These are phyloP conservation scores for Microdon myrmicae DNA, from an alignment of 2,888 invertebrate genomes.

Conservation along the genomic window DNA sequence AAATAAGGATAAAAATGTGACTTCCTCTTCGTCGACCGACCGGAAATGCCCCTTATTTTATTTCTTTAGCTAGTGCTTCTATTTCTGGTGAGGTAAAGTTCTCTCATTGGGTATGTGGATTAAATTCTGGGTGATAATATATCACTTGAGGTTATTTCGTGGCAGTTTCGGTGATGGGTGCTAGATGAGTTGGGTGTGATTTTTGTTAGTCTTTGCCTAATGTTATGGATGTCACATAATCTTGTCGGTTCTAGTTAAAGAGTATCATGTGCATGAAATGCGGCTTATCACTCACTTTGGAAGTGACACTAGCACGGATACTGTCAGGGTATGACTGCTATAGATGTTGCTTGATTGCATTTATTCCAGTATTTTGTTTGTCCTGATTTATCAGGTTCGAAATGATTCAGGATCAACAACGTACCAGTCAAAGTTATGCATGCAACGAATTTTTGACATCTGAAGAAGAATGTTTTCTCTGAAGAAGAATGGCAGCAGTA, in stretches of 20 bases:
- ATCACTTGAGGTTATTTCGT: slow-evolving; percentile 36
- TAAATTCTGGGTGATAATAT: slow-evolving; percentile 33
- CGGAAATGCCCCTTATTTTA: slow-evolving; percentile 32
- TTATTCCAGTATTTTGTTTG: background rate
- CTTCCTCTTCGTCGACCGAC: slow-evolving; percentile 19
- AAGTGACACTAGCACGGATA: slow-evolving; percentile 21
- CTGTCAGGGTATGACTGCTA: background rate
- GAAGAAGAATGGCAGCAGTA: no score
- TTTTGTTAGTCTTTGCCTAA: slow-evolving; percentile 32
- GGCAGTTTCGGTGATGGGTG: slow-evolving; percentile 11
- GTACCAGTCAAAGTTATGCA: slow-evolving; percentile 45
- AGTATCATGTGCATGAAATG: slow-evolving; percentile 46
- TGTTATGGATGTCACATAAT: slow-evolving; percentile 49
- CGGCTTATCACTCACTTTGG: slow-evolving; percentile 50
- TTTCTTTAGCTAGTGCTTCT: slow-evolving; percentile 28
- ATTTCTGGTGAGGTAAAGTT: no score
- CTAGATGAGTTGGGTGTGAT: slow-evolving; percentile 9
- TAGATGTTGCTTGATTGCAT: slow-evolving; percentile 13
- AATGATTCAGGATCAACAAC: slow-evolving; percentile 48
- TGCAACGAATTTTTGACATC: slow-evolving; percentile 25
- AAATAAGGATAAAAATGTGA: slow-evolving; percentile 46
- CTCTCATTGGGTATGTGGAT: slow-evolving; percentile 21
- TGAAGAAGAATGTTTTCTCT: no score
- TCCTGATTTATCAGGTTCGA: slow-evolving; percentile 18
- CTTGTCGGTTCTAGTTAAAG: slow-evolving; percentile 48